Percentiles rank a stretch among this genome's conserved stretches.
Evolutionary conservation across 1,140 invertebrate species (phyloP).

Genomic region (Mya arenaria): DNA sequence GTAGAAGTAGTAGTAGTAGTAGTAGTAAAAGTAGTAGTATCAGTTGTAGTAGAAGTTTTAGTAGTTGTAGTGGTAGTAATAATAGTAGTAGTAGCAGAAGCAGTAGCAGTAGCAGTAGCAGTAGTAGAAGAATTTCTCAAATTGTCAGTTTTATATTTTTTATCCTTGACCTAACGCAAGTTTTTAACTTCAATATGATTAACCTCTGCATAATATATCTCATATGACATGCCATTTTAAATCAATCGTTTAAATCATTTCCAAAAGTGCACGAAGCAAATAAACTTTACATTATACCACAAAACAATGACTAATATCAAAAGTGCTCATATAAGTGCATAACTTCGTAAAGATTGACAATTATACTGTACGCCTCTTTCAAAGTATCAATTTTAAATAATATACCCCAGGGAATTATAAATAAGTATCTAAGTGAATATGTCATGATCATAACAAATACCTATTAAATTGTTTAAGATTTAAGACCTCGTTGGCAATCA

Average conservation of each 20-base stretch:
- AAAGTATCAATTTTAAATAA: no score
- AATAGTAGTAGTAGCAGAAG: not conserved
- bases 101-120: not conserved
- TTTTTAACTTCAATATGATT: not conserved
- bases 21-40: not conserved
- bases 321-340: no score
- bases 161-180: not conserved
- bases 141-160: not conserved
- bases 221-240: not conserved
- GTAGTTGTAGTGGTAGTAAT: not conserved
- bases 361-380: no score
- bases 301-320: no score
- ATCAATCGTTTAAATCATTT: not conserved
- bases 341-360: no score
- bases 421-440: no score
- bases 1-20: conserved; percentile 46
- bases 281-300: no score
- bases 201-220: no score
- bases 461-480: no score
- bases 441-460: no score
- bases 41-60: not conserved
- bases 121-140: not conserved
- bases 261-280: not conserved
- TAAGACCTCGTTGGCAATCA: no score
- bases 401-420: no score